phyloP scores from a whole-genome alignment of 1,140 invertebrate genomes.

The Trichomalopsis sarcophagae region DNA sequence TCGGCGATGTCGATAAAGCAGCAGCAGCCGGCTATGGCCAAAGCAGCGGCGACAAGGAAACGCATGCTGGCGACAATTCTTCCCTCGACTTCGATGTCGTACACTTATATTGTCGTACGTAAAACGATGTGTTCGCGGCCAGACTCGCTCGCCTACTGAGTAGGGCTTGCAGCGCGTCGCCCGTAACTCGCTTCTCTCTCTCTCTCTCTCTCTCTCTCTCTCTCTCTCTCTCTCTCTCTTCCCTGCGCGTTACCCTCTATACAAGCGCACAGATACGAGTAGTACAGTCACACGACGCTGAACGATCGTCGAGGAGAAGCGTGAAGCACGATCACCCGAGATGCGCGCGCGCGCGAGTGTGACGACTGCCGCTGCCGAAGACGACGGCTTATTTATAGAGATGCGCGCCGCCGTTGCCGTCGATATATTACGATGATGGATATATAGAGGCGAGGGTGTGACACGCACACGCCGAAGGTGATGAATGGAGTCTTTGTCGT shows the following conservation, averaged over 20 bases:
- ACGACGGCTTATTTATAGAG: conserved; percentile 10
- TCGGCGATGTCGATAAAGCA: neutral
- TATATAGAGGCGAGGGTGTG: neutral
- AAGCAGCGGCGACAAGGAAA: neutral
- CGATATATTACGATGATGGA: neutral
- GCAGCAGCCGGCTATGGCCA: neutral
- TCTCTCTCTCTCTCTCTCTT: neutral
- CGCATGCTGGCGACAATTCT: neutral
- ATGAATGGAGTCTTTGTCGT: conserved; percentile 53
- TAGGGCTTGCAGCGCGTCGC: neutral
- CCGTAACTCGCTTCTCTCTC: neutral
- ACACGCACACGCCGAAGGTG: neutral
- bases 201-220: neutral
- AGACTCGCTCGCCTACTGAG: conserved; percentile 11
- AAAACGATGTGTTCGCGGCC: neutral
- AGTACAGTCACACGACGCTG: neutral
- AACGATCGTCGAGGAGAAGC: neutral
- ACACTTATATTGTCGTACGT: neutral
- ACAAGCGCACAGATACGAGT: neutral
- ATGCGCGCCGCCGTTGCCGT: neutral
- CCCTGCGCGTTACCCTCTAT: neutral
- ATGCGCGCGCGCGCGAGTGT: no score
- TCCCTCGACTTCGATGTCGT: neutral
- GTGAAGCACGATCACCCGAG: neutral
- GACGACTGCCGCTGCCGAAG: neutral